Base-by-base conservation (phyloP, 2,113 vertebrate genomes). In the Phalacrocorax pelagicus region DNA sequence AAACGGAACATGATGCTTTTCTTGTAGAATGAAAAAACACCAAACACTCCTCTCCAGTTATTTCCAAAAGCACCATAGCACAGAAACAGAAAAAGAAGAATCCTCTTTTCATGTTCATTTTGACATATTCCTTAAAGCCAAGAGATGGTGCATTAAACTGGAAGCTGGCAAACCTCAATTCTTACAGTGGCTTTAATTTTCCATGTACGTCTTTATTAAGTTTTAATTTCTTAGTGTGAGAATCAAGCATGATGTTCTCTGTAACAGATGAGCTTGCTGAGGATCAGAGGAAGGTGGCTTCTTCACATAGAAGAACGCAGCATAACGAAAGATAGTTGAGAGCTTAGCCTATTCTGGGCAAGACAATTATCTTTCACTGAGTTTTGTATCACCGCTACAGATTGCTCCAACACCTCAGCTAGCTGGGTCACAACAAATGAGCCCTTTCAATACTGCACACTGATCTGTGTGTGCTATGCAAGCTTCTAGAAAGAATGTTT, bases 121-220 rank as follows among this genome's bases (percentile, higher is more conserved):
- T 58, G 20, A 58, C 42, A 23, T 34, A 73, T 23, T 90, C 49
- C 78, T 82, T 80, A 65, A 88, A 69, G 67, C 38, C n/a, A 89
- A 86, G 67, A 81, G 24, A 88, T 40, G 16, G 21, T 44, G 17
- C 36, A 32, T 72, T 90, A 75, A 82, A 67, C 5, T 38, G 30
- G 30, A 89, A 90, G 29, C 26, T n/a, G 75, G 44, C 63, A 93
- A 92, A 90, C 20, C 66, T 75, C 44, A 55, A 34, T 69, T 84
- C 51, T 59, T 81, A 84, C 23, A 81, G 52, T 51, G 62, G 18
- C 61, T 96, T 95, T 85, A 87, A 75, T 82, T 85, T 94, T 91
- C 54, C 34, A 67, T 44, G 15, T 63, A 52, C 18, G 17, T 22
- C 73, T 81, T 66, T 42, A 94, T 62, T 66, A 78, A 81, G 38